Evolutionary conservation across 2,888 invertebrate genomes (phyloP), one percentile per base, ranked within the genome.

Genomic region (Pyralis farinalis): DNA sequence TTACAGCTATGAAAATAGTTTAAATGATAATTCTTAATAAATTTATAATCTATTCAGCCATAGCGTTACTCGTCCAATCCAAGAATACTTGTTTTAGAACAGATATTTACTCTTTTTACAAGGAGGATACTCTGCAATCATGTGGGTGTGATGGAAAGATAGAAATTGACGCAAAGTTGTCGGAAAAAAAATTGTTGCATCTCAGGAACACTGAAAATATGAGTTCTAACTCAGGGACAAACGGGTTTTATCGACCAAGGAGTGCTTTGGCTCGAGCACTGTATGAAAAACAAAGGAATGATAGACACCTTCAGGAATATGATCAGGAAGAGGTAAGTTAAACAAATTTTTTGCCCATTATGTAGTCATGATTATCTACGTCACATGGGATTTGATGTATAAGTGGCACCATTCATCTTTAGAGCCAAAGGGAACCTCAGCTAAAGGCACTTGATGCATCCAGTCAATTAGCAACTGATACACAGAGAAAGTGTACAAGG

Each of bases 251-350:
- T 71, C 86, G 93, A 50, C 94, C 94, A 34, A 90, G 94, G 61
- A 93, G 94, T 53, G 92, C 93, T 37, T 81, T 95, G 48, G 94
- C 95, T 37, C 86, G 94, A 61, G 91, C 94, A 34, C 76, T 95
- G 37, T 94, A 93, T 82, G 92, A 94, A 58, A 94, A 94, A 72
- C 93, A 94, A 59, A 81, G 91, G 51, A 92, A 92, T 61, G 95
- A 95, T 74, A 91, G 92, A 64, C 90, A 91, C 53, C 85, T 95
- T 12, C 90, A 91, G 56, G 87, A 90, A 35, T 90, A 93, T 70
- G 94, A 95, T 71, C 93, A 94, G 64, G 89, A 83, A 41, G 91
- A 92, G 92, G 94, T 94, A 76, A 90, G 91, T 62, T n/a, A 43
- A 46, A 37, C 2, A 33, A n/a, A 16, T 2, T 16, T 16, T 16